Base-by-base conservation (phyloP, 92 coral and sea anemone species). In the Porites evermanni region DNA sequence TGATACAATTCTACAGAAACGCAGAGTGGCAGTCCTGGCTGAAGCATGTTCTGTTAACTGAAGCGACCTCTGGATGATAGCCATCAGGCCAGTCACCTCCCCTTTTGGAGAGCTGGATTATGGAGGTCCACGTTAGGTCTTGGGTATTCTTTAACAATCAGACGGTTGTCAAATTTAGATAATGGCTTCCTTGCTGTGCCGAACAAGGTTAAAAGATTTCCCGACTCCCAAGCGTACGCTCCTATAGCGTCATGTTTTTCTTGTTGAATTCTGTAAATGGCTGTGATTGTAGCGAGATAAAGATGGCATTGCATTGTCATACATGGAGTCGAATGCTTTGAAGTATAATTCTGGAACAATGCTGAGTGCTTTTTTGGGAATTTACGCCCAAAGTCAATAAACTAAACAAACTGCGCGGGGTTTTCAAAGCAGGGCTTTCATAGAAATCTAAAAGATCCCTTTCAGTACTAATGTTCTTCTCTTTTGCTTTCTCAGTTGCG, bases 41-140 rank as follows among this genome's bases (percentile, higher is more conserved):
- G 32, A 26, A 26, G 32, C 32, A 26, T 26, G 32, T 26, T 26
- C 32, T 26, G 32, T 26, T 26, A 26, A 26, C 32, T 26, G 32
- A 26, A 26, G 32, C 32, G 32, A 26, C 2, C 32, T 26, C 32
- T 26, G 32, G 32, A 26, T 26, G 2, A 26, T 26, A 26, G 32
- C 1, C 32, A 26, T 26, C 1, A 26, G 32, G 32, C 32, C 32
- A 26, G 32, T 26, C 32, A 81, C 67, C 16, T 88, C 84, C 14
- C 65, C 82, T n/a, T 11, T 73, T 71, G 6, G 88, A 19, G 21
- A 88, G 79, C 58, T 66, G 54, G 24, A 82, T 17, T 12, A 26
- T 18, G 7, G 88, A 32, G 29, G 74, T 70, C 88, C 72, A 83
- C 84, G 67, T 82, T 83, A 70, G 89, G 89, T 47, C 92, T 68